A percentile compares a stretch with the other conserved stretches of the same genome.
Evolutionary conservation across 2,113 vertebrate genomes (phyloP).

Genomic region (Corythoichthys intestinalis): DNA sequence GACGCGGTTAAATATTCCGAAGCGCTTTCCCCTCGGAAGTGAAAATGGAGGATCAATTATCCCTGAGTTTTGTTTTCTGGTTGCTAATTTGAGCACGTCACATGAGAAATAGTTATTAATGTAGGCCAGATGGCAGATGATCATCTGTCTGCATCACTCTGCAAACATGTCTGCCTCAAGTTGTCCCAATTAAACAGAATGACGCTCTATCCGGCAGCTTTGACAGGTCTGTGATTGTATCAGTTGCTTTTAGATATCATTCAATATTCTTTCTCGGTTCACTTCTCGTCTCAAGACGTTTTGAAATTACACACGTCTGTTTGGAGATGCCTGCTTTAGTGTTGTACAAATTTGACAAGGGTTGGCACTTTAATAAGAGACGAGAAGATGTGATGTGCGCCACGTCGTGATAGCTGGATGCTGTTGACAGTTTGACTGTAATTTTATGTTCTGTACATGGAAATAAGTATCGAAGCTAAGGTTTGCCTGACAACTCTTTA

Average conservation of each 20-base stretch:
- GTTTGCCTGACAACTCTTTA: neutral
- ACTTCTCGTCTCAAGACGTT: neutral
- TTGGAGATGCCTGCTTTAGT: neutral
- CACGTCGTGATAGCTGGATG: neutral
- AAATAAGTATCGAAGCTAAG: neutral
- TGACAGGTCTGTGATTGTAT: constrained; percentile 16
- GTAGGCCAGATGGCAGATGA: constrained; percentile 46
- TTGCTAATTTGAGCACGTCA: constrained; percentile 1
- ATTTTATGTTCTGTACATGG: neutral
- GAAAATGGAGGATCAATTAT: neutral
- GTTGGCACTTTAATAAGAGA: constrained; percentile 1
- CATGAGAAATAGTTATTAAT: constrained; percentile 22
- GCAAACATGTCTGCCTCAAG: constrained; percentile 20
- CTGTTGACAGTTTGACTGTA: neutral
- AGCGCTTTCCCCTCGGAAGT: neutral
- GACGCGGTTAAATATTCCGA: neutral
- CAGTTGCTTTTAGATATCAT: neutral
- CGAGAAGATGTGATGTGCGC: neutral
- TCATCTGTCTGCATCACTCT: constrained; percentile 31
- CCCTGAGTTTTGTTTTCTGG: neutral
- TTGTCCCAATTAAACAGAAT: constrained; percentile 31
- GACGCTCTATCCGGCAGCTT: constrained; percentile 9
- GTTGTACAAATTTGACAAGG: neutral
- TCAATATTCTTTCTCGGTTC: neutral
- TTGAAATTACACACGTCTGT: neutral